Conservation (phyloP, 2,797 vertebrate species). For the Sebastolobus alascanus region DNA sequence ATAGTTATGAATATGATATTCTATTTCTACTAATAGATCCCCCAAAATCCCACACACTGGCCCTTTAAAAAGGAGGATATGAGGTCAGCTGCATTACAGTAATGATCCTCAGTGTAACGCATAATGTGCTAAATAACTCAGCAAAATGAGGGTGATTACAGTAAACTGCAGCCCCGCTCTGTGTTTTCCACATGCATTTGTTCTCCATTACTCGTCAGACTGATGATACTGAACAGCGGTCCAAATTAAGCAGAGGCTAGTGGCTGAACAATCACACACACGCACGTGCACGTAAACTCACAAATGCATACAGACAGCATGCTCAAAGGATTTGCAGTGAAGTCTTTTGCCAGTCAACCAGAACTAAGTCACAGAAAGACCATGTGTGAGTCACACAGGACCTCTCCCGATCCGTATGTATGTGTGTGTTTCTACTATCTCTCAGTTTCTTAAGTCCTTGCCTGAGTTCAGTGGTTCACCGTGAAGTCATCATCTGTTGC, state of each 20-base stretch:
- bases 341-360: slow-evolving; percentile 49
- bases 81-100: slow-evolving; percentile 8
- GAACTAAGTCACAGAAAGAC: slow-evolving; percentile 68
- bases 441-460: slow-evolving; percentile 29
- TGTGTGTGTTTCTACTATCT: slow-evolving; percentile 6
- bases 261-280: slow-evolving; percentile 24
- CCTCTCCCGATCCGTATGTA: slow-evolving; percentile 28
- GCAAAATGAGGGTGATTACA: slow-evolving; percentile 34
- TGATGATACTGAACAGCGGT: slow-evolving; percentile 36
- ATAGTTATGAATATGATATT: neutral
- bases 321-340: slow-evolving; percentile 48
- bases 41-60: neutral
- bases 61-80: neutral
- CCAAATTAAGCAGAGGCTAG: slow-evolving; percentile 43
- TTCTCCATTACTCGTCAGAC: slow-evolving; percentile 32
- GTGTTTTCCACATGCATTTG: slow-evolving; percentile 7
- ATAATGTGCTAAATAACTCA: neutral
- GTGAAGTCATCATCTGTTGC: slow-evolving; percentile 60
- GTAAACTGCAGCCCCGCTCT: slow-evolving; percentile 5
- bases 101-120: slow-evolving; percentile 1
- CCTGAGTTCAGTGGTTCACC: slow-evolving; percentile 33
- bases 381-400: slow-evolving; percentile 63
- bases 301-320: slow-evolving; percentile 52
- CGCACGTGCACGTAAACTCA: slow-evolving; percentile 9
- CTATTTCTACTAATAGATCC: neutral